Base-by-base conservation (phyloP, 2,888 invertebrate species). In the Cephus sareptanus region DNA sequence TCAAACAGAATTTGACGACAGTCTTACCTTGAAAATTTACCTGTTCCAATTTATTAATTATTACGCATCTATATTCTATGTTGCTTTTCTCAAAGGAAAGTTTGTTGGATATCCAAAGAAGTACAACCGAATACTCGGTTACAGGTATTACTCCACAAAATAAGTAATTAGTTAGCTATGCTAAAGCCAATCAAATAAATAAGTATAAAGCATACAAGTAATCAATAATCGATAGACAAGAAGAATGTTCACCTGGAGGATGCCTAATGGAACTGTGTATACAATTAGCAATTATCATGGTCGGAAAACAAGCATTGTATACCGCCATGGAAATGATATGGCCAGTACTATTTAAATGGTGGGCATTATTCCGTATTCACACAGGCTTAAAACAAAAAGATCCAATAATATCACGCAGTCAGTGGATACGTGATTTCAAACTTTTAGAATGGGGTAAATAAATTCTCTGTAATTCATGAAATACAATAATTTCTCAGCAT, bases 1-100 rank as follows among this genome's bases (percentile, higher is more conserved):
- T 0, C 96, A 97, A 92, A 95, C 95, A 6, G 96, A 97, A 91
- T 97, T 96, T 89, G 97, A 97, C 85, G 96, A 97, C 88, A 96
- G 96, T 88, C 93, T 97, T 77, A 96, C 97, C 3, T 92, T 97
- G 83, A 98, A 98, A 92, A 95, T 97, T 88, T 97, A 97, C 91
- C 92, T 97, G 83, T 95, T 97, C 83, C 97, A 97, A 92, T 97
- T 97, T 91, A 95, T 97, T 85, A 98, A 98, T 92, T 97, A 96
- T 91, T 98, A 97, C 91, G 95, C 96, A 3, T 96, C 96, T 34
- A 95, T 97, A 81, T 96, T 97, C 92, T 98, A 97, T 90, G 96
- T 97, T 81, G 95, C 95, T 23, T 96, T 96, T 87, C 91, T 96
- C 78, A 95, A 96, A 88, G 95, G 95, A 56, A 96, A 96, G 89